These are phyloP conservation scores for Harpagifer antarcticus DNA, from an alignment of 2,797 vertebrate genomes.

Conservation along the genomic window DNA sequence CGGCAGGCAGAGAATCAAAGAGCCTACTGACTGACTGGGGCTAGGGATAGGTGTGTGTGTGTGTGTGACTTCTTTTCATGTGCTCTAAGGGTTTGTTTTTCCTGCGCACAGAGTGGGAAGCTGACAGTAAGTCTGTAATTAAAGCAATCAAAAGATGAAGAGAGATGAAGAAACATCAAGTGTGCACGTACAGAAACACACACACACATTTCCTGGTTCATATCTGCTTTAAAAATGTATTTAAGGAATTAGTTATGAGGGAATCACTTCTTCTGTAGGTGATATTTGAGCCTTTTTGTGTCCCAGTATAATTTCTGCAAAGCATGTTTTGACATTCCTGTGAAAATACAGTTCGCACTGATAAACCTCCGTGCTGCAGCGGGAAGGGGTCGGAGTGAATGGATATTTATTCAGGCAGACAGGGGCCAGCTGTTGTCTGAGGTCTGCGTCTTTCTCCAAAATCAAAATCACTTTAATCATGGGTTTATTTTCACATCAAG, in stretches of 20 bases:
- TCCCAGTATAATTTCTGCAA: conserved; percentile 13
- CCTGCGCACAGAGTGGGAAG: conserved; percentile 73
- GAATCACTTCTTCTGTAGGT: background rate
- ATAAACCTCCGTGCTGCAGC: conserved; percentile 32
- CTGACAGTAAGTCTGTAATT: conserved; percentile 85
- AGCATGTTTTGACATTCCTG: conserved; percentile 55
- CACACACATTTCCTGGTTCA: conserved; percentile 3
- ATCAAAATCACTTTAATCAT: conserved; percentile 71
- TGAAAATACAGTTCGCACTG: conserved; percentile 38
- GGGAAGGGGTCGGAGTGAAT: conserved; percentile 37
- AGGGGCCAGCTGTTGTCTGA: conserved; percentile 67
- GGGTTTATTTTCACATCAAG: conserved; percentile 74
- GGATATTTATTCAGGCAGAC: conserved; percentile 49
- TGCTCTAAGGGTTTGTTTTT: conserved; percentile 80
- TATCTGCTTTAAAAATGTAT: background rate
- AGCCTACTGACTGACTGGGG: conserved; percentile 68
- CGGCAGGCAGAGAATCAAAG: conserved; percentile 82
- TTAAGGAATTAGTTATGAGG: background rate
- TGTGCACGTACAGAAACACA: conserved; percentile 12
- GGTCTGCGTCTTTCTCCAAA: conserved; percentile 57
- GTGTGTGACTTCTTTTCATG: conserved; percentile 76
- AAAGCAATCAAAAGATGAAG: conserved; percentile 86
- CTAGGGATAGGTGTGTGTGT: conserved; percentile 60
- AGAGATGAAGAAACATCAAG: conserved; percentile 63
- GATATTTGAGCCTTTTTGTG: conserved; percentile 27